Evolutionary conservation across 2,113 vertebrate genomes (phyloP), one percentile per base, ranked within the genome.

Genomic region (Junco hyemalis): DNA sequence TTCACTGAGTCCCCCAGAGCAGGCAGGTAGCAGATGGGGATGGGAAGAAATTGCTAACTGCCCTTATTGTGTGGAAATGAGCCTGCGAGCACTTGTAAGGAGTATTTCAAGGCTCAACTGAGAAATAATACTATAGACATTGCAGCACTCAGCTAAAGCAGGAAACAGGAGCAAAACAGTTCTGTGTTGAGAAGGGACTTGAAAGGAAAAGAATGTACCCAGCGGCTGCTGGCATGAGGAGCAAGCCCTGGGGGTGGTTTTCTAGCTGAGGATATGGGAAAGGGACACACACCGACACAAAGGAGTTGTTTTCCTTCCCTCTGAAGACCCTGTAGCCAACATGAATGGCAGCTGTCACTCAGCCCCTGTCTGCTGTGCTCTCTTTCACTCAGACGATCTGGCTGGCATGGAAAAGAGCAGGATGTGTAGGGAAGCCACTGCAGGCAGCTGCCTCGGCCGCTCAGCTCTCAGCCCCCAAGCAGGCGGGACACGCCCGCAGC

Each of bases 1-100:
- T 95, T 97, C 78, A 84, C 40, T 35, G 70, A 40, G 70, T 61
- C 57, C 53, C 22, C 12, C 36, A 42, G 53, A 89, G 91, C 77
- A 80, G 95, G 90, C 93, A 97, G 91, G 95, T 95, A 96, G 93
- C 95, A 97, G 95, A 94, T 96, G 87, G 76, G 65, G 65, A 90
- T 59, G 22, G 77, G 36, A 93, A 81, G 87, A 93, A 95, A 97
- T 93, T 66, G 69, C 79, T 95, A 78, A 87, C 93, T 54, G 54
- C 29, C 38, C 38, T 88, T 64, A 87, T 90, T 96, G 94, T 93
- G 91, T 45, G 76, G 83, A 94, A 94, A 96, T 94, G 86, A 96
- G 88, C 82, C 88, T 38, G 61, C 6, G 3, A 88, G 82, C 93
- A 83, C 70, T 95, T 61, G 51, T 40, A 61, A 65, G 38, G 35